A percentile compares a stretch with the other conserved stretches of the same genome.
Conservation (phyloP, 2,888 invertebrate species). For the Tachina lurida region DNA sequence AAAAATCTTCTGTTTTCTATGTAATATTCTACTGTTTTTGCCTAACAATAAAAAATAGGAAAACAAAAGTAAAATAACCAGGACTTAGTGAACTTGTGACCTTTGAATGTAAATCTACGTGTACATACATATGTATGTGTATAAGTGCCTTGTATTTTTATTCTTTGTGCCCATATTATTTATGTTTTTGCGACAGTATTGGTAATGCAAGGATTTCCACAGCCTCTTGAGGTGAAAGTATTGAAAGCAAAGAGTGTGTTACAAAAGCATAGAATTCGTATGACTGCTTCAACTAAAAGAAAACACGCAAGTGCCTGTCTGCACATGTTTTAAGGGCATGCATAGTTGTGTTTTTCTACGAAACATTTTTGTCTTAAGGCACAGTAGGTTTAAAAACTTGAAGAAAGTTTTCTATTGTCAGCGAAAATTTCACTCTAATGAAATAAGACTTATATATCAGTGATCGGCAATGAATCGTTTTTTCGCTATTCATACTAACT, state of each 20-base stretch:
- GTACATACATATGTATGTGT: neutral
- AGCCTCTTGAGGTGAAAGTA: conserved; percentile 49
- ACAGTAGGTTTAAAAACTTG: conserved; percentile 1
- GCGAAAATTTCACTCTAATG: conserved; percentile 8
- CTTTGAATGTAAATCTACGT: conserved; percentile 32
- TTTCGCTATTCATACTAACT: too few relatives aligned
- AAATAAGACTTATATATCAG: too few relatives aligned
- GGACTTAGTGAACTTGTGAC: conserved; percentile 48
- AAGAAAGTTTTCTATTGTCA: neutral
- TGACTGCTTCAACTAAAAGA: conserved; percentile 8
- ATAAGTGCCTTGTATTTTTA: neutral
- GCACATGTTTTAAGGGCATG: neutral
- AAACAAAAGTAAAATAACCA: conserved; percentile 18
- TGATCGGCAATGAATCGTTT: too few relatives aligned
- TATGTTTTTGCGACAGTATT: conserved; percentile 17
- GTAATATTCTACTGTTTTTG: neutral
- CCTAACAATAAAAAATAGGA: conserved; percentile 9
- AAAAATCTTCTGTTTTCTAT: neutral
- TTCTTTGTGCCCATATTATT: neutral
- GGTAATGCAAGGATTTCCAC: conserved; percentile 41
- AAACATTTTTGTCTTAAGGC: conserved; percentile 2
- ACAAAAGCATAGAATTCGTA: neutral
- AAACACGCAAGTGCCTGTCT: conserved; percentile 7
- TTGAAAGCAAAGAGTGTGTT: conserved; percentile 32
- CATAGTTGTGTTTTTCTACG: neutral